These are phyloP conservation scores for Adineta ricciae DNA, from an alignment of 2,888 invertebrate genomes.

Conservation along the genomic window DNA sequence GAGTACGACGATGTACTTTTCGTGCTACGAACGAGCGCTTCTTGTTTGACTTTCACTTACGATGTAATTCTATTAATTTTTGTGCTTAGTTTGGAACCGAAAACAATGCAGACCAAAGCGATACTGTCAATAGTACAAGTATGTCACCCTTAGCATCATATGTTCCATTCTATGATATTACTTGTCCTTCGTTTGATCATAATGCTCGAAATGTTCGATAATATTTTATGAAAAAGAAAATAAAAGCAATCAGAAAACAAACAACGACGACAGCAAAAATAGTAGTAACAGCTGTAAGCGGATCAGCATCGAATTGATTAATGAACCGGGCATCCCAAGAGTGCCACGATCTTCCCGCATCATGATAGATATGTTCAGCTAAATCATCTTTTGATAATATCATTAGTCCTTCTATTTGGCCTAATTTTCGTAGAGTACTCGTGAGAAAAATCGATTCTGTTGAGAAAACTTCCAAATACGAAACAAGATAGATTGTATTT, in stretches of 20 bases:
- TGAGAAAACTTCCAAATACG: neutral
- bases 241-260: neutral
- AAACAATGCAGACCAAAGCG: too few species aligned
- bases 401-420: neutral
- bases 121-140: too few species aligned
- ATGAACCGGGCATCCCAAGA: neutral
- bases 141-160: too few species aligned
- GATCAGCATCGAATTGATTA: neutral
- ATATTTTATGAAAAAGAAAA: neutral
- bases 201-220: too few species aligned
- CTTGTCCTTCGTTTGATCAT: too few species aligned
- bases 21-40: too few species aligned
- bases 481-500: neutral
- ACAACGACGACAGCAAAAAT: neutral
- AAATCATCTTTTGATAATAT: neutral
- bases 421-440: neutral
- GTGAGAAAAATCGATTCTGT: neutral
- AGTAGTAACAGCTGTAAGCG: neutral
- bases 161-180: too few species aligned
- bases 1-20: too few species aligned
- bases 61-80: too few species aligned
- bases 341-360: neutral
- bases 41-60: too few species aligned
- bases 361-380: neutral
- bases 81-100: too few species aligned